Percentiles rank a stretch among this genome's conserved stretches.
phyloP scores from a whole-genome alignment of 2,888 invertebrate genomes.

The Hartigia nigra region DNA sequence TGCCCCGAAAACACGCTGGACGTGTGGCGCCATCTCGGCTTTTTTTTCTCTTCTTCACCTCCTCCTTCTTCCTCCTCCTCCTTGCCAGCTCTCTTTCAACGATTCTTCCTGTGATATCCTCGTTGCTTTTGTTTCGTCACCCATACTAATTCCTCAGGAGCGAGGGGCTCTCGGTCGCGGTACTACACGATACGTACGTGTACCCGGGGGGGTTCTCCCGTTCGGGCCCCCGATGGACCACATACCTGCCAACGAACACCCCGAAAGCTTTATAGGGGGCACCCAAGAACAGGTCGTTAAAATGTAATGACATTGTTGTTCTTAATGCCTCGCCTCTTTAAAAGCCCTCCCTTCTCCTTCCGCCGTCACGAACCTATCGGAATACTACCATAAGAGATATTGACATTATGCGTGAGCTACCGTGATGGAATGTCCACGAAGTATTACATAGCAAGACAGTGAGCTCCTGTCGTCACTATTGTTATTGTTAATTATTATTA shows the following conservation, averaged over 20 bases:
- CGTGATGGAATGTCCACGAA: neutral
- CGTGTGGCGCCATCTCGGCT: conserved; percentile 64
- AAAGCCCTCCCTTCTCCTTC: conserved; percentile 61
- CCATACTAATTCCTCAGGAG: conserved; percentile 61
- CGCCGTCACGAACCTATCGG: neutral
- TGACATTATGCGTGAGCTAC: neutral
- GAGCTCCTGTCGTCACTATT: neutral
- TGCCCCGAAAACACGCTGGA: conserved; percentile 63
- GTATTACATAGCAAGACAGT: neutral
- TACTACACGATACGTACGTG: conserved; percentile 29
- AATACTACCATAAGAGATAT: neutral
- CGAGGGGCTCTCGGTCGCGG: conserved; percentile 13
- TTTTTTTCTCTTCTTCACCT: conserved; percentile 43
- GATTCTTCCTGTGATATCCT: conserved; percentile 21
- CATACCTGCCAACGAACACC: conserved; percentile 53
- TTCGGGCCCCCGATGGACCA: conserved; percentile 42
- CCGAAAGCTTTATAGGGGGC: conserved; percentile 44
- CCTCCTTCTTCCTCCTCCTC: conserved; percentile 43
- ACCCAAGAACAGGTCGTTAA: conserved; percentile 58
- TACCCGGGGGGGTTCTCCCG: conserved; percentile 31
- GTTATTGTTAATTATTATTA: neutral
- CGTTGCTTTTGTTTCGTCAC: conserved; percentile 61
- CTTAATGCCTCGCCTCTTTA: conserved; percentile 58
- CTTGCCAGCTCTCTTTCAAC: conserved; percentile 26
- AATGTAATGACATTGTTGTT: conserved; percentile 62